phyloP scores from a whole-genome alignment of 2,113 vertebrate genomes.

The Eupsittula cactorum region DNA sequence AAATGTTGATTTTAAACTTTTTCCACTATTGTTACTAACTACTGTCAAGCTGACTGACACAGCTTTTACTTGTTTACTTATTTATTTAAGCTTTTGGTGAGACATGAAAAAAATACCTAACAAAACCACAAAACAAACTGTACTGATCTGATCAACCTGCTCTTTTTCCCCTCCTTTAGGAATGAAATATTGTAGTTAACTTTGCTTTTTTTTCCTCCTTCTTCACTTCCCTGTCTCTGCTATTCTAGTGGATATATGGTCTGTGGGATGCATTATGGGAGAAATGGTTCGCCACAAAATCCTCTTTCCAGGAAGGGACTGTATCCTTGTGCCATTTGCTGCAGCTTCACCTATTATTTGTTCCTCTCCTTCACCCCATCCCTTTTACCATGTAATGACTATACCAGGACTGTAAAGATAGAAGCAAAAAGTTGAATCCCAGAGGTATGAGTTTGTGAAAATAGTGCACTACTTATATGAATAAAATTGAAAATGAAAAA shows the following conservation, averaged over 20 bases:
- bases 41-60: neutral
- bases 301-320: constrained; percentile 99
- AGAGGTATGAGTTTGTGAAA: constrained; percentile 28
- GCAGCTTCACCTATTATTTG: constrained; percentile 73
- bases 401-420: constrained; percentile 71
- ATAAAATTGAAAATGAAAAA: constrained; percentile 28
- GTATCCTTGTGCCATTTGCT: constrained; percentile 91
- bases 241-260: constrained; percentile 98
- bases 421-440: constrained; percentile 73
- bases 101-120: neutral
- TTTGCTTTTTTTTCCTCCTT: constrained; percentile 76
- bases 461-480: neutral
- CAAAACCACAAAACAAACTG: constrained; percentile 46
- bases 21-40: neutral
- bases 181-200: constrained; percentile 82
- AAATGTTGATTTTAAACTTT: neutral
- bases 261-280: constrained; percentile 97
- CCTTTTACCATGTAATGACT: constrained; percentile 56
- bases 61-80: neutral
- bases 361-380: constrained; percentile 34
- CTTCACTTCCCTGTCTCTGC: constrained; percentile 79
- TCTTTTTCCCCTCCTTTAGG: constrained; percentile 73
- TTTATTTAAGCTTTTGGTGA: constrained; percentile 13
- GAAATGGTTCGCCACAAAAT: constrained; percentile 99
- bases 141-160: constrained; percentile 76